Conservation (phyloP, 2,888 invertebrate species). For the Nephrotoma guestfalica region DNA sequence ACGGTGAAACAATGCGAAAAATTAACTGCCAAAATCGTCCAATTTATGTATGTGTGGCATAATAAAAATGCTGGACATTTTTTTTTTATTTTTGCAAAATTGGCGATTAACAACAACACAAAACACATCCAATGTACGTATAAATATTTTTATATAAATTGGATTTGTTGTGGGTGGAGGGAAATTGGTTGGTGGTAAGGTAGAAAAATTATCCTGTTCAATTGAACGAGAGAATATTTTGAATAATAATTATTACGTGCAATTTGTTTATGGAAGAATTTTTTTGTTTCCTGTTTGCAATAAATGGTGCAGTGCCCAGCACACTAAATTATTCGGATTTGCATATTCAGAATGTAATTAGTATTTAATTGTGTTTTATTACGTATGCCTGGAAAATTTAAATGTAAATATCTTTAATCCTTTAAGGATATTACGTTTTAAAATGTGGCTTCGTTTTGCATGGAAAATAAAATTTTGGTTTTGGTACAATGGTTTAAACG, state of each 20-base stretch:
- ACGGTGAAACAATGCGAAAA: background rate
- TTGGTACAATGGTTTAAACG: too few relatives aligned
- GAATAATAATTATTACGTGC: background rate
- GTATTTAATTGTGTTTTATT: too few relatives aligned
- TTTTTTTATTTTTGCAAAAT: background rate
- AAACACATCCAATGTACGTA: background rate
- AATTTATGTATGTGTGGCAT: background rate
- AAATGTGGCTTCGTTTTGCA: too few relatives aligned
- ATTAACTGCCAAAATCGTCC: background rate
- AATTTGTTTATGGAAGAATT: background rate
- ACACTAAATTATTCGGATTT: too few relatives aligned
- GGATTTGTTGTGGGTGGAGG: background rate
- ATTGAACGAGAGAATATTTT: background rate
- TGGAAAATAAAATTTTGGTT: too few relatives aligned
- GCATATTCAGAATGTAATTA: too few relatives aligned
- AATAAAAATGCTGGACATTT: background rate
- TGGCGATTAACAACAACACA: background rate
- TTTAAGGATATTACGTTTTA: too few relatives aligned
- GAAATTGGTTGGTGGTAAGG: background rate
- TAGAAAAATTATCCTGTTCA: background rate
- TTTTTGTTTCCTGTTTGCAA: background rate
- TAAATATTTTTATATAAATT: background rate
- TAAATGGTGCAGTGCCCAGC: too few relatives aligned
- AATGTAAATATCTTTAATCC: too few relatives aligned
- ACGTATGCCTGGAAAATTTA: too few relatives aligned